These are phyloP conservation scores for Sminthopsis crassicaudata DNA, from an alignment of 2,113 vertebrate species.

Conservation along the genomic window DNA sequence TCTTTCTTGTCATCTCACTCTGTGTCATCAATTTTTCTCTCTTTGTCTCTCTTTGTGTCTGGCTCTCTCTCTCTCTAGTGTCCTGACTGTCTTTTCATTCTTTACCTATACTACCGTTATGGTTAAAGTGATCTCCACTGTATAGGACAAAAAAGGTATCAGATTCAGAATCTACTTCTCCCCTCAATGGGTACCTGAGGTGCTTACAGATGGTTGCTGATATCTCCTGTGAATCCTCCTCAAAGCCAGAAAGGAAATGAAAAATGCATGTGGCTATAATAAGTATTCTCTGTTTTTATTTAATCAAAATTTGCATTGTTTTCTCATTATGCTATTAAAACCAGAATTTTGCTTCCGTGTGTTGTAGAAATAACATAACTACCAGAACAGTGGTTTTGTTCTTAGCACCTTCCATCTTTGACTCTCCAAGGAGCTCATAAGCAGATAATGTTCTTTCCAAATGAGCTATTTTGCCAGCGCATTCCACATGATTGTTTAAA, in stretches of 20 bases:
- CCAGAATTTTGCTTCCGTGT: constrained; percentile 28
- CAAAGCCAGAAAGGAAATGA: constrained; percentile 5
- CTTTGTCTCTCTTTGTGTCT: too few species aligned
- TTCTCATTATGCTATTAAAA: constrained; percentile 49
- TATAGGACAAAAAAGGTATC: neutral
- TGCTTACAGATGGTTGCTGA: neutral
- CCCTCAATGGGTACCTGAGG: neutral
- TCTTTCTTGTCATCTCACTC: too few species aligned
- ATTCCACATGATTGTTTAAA: constrained; percentile 70
- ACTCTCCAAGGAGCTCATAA: constrained; percentile 67
- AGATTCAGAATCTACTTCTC: constrained; percentile 8
- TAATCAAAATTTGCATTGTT: constrained; percentile 58
- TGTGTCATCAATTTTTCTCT: too few species aligned
- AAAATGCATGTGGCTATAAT: constrained; percentile 1
- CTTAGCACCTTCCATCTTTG: constrained; percentile 36
- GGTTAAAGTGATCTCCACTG: neutral
- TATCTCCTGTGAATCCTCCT: neutral
- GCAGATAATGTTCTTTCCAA: constrained; percentile 74
- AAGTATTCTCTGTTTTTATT: constrained; percentile 44
- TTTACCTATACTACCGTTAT: neutral
- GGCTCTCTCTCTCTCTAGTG: too few species aligned
- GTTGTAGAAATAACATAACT: constrained; percentile 42
- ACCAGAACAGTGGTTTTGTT: constrained; percentile 41
- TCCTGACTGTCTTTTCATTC: too few species aligned
- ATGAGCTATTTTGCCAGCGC: constrained; percentile 74